Evolutionary conservation across 2,888 invertebrate species (phyloP), one percentile per base, ranked within the genome.

Genomic region (Caenorhabditis imperialis): DNA sequence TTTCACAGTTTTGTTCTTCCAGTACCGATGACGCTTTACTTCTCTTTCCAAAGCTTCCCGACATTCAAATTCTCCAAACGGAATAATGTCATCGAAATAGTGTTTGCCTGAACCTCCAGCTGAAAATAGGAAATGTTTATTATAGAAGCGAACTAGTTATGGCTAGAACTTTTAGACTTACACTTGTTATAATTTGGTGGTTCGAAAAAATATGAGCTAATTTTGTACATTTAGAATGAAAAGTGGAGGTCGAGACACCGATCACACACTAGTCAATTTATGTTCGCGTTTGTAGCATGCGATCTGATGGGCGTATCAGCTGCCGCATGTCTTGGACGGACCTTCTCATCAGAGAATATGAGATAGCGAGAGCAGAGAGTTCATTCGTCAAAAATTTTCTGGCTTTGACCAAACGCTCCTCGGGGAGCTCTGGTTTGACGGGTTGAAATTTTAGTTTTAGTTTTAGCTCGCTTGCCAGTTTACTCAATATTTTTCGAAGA

Each of bases 1-100:
- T 54, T 84, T 83, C 12, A 86, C 77, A 1, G 86, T 80, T 1
- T 74, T 74, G 25, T 53, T 61, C 47, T 81, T 81, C 85, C 84
- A 84, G 10, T 71, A 76, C 54, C 77, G 67, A 55, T 84, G 84
- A 38, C 71, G 48, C 57, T 77, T 79, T n/a, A 75, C 79, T 57
- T 82, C 82, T 38, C 51, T 42, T 74, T 80, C 75, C 10, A 83
- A 63, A 2, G 88, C 85, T 45, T 88, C 84, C 18, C 85, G 77
- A 20, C 86, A 83, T 53, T 88, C 88, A 16, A 75, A 76, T 60
- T 87, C 87, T 10, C 82, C 79, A 38, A 88, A 85, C 23, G 83
- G 81, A 14, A 79, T 75, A 37, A 81, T 77, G 42, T 83, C 81
- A 35, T 81, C 84, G 55, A 84, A 86, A 42, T 78, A 80, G 16